Evolutionary conservation across 2,797 vertebrate species (phyloP).

Genomic region (Euphonia xanthogaster): DNA sequence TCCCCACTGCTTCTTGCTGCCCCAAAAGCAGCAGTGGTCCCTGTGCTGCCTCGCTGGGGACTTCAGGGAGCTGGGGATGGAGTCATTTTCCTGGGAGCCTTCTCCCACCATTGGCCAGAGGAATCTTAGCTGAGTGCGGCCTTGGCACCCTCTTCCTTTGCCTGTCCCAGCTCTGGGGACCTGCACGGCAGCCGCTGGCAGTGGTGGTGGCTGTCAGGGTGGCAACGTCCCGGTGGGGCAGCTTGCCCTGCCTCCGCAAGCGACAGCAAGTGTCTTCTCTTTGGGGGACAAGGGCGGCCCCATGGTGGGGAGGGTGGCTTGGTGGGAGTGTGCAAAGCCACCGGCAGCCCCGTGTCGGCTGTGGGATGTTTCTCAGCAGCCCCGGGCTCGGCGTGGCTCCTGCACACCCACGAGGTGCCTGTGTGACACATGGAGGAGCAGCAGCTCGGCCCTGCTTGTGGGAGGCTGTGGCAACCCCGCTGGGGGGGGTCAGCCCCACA

Average conservation of each 20-base stretch:
- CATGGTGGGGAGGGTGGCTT: accelerated
- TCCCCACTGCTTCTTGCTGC: background rate
- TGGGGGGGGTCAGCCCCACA: accelerated
- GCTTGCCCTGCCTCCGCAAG: accelerated
- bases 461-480: accelerated
- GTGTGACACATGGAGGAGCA: background rate
- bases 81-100: background rate
- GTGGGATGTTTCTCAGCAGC: accelerated
- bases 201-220: background rate
- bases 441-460: background rate
- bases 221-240: accelerated
- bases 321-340: background rate
- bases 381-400: accelerated
- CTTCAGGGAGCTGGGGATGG: background rate
- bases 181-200: background rate
- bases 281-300: background rate
- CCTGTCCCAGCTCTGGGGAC: background rate
- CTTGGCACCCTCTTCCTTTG: background rate
- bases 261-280: background rate
- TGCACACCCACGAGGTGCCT: background rate
- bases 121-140: constrained; percentile 17
- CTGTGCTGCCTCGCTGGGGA: accelerated
- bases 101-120: background rate
- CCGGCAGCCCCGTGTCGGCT: background rate
- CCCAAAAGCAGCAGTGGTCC: background rate